phyloP scores from a whole-genome alignment of 2,888 invertebrate genomes.

The Rhagonycha lutea region DNA sequence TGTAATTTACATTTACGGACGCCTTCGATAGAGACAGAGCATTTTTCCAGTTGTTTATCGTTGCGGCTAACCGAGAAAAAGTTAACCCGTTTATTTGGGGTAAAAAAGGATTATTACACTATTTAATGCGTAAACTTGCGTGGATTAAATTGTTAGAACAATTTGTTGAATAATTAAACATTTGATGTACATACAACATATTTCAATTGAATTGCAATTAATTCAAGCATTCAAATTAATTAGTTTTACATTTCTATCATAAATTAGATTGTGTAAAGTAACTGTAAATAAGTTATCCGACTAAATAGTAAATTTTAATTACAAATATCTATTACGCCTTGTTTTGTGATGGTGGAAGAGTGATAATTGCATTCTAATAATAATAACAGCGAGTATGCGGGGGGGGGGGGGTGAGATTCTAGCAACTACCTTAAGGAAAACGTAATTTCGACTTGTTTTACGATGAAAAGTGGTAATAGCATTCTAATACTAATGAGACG shows the following conservation, averaged over 20 bases:
- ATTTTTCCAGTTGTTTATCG: too few species aligned
- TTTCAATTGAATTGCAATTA: not conserved
- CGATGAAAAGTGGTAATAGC: too few species aligned
- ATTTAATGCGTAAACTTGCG: not conserved
- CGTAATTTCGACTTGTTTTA: too few species aligned
- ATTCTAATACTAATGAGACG: too few species aligned
- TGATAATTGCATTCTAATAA: not conserved
- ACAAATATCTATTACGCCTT: not conserved
- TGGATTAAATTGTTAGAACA: not conserved
- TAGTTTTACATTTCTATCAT: not conserved
- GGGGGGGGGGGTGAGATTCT: not conserved
- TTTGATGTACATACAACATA: too few species aligned
- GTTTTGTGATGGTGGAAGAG: not conserved
- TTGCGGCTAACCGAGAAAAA: too few species aligned
- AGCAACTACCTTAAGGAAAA: too few species aligned
- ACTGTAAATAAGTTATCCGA: not conserved
- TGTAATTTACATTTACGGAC: too few species aligned
- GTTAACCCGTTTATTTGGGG: not conserved
- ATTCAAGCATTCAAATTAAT: not conserved
- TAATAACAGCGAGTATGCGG: too few species aligned
- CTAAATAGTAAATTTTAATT: not conserved
- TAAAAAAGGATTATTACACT: not conserved
- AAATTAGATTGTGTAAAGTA: not conserved
- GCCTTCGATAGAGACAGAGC: too few species aligned
- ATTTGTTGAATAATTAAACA: too few species aligned